These are phyloP conservation scores for Eupithecia dodoneata DNA, from an alignment of 2,888 invertebrate genomes.

Conservation along the genomic window DNA sequence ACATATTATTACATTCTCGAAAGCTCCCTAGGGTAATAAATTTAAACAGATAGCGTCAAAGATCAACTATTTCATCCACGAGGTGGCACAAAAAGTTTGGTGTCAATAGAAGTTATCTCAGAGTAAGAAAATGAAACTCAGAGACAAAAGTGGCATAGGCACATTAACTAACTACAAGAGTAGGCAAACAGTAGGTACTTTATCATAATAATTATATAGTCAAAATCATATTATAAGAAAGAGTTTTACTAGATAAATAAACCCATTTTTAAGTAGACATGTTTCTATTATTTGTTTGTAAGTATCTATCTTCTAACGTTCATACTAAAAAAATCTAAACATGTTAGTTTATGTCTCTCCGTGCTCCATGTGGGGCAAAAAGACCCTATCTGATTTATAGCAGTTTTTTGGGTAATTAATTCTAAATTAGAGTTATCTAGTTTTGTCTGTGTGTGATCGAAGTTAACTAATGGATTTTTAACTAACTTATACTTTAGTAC, in stretches of 20 bases:
- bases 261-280: too few species aligned
- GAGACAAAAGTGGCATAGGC: not conserved
- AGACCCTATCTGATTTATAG: slow-evolving; percentile 69
- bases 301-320: not conserved
- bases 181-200: not conserved
- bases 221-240: not conserved
- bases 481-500: slow-evolving; percentile 48
- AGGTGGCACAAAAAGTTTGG: slow-evolving; percentile 51
- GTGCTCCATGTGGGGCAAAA: slow-evolving; percentile 57
- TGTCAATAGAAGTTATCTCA: slow-evolving; percentile 46
- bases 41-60: slow-evolving; percentile 42
- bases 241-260: not conserved
- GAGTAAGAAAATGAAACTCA: slow-evolving; percentile 18
- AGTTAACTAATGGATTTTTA: slow-evolving; percentile 70
- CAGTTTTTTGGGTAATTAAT: slow-evolving; percentile 69
- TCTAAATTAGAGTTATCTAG: slow-evolving; percentile 73
- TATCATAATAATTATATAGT: not conserved
- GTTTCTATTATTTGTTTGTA: too few species aligned
- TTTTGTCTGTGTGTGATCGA: slow-evolving; percentile 42
- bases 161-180: not conserved
- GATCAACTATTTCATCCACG: slow-evolving; percentile 52
- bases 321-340: not conserved
- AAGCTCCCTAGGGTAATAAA: slow-evolving; percentile 47
- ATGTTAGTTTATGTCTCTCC: slow-evolving; percentile 21
- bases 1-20: not conserved